A percentile compares a stretch with the other conserved stretches of the same genome.
Conservation (phyloP, 2,888 invertebrate species). For the Malthinus seriepunctatus region DNA sequence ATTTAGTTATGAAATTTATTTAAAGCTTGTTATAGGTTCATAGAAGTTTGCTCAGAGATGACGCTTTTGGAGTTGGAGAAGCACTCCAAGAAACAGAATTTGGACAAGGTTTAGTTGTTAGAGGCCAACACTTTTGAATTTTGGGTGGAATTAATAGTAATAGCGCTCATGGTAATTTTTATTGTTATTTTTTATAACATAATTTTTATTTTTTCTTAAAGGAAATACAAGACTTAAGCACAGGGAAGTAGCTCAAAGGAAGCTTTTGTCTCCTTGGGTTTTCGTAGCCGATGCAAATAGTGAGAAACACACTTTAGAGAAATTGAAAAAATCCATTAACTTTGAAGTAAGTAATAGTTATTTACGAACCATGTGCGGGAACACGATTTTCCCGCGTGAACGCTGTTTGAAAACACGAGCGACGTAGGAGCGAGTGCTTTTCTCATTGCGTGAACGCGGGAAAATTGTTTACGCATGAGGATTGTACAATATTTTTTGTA, state of each 20-base stretch:
- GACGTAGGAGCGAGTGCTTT: too few relatives aligned
- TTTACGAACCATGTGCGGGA: too few relatives aligned
- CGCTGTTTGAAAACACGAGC: too few relatives aligned
- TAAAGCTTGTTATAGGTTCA: conserved; percentile 78
- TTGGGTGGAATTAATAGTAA: conserved; percentile 44
- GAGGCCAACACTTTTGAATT: conserved; percentile 64
- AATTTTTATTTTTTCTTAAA: neutral
- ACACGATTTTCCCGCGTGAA: too few relatives aligned
- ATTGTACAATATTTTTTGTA: too few relatives aligned
- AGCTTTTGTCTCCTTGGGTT: conserved; percentile 46
- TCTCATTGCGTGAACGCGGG: too few relatives aligned
- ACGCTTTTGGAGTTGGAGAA: conserved; percentile 88
- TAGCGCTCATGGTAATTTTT: conserved; percentile 4
- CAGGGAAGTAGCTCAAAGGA: conserved; percentile 53
- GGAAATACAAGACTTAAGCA: conserved; percentile 42
- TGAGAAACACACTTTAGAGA: conserved; percentile 54
- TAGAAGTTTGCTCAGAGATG: conserved; percentile 78
- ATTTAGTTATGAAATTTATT: too few relatives aligned
- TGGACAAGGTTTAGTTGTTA: conserved; percentile 65
- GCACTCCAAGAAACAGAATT: conserved; percentile 78
- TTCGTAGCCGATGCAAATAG: conserved; percentile 18
- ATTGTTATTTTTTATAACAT: neutral
- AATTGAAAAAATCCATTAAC: conserved; percentile 35
- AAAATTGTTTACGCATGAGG: too few relatives aligned
- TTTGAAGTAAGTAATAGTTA: conserved; percentile 41